These are phyloP conservation scores for Malurus melanocephalus DNA, from an alignment of 2,113 vertebrate genomes.

Conservation along the genomic window DNA sequence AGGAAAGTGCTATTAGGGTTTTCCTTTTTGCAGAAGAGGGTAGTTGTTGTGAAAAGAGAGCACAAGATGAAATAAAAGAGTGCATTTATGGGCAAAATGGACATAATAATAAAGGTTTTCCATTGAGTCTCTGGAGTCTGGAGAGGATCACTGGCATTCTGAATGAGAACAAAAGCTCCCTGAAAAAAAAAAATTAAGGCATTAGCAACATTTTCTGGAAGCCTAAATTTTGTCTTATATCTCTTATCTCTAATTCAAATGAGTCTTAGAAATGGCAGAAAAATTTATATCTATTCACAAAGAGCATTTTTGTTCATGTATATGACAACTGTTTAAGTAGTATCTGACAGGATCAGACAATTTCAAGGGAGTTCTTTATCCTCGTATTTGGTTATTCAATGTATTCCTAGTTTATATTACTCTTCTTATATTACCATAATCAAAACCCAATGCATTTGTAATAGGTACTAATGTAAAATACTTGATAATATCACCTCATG, in stretches of 20 bases:
- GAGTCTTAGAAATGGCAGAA: not conserved
- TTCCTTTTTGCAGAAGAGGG: not conserved
- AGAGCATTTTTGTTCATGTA: not conserved
- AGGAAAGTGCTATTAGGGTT: conserved; percentile 9
- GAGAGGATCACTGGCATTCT: not conserved
- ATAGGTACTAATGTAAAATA: not conserved
- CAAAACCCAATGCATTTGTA: not conserved
- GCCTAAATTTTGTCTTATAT: not conserved
- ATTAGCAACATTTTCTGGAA: not conserved
- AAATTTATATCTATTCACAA: not conserved
- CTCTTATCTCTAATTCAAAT: not conserved
- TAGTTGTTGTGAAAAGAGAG: conserved; percentile 17
- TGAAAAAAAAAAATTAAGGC: not conserved
- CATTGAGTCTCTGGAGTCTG: not conserved
- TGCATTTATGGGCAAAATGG: conserved; percentile 27
- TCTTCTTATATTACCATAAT: not conserved
- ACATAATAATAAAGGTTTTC: not conserved
- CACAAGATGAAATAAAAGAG: not conserved
- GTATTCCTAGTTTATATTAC: not conserved
- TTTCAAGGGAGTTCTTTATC: not conserved
- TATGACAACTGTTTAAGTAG: not conserved
- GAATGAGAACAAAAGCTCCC: not conserved
- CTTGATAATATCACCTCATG: not conserved
- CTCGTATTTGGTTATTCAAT: not conserved
- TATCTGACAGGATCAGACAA: not conserved